Conservation (phyloP, 2,797 vertebrate genomes). For the Megalops cyprinoides region DNA sequence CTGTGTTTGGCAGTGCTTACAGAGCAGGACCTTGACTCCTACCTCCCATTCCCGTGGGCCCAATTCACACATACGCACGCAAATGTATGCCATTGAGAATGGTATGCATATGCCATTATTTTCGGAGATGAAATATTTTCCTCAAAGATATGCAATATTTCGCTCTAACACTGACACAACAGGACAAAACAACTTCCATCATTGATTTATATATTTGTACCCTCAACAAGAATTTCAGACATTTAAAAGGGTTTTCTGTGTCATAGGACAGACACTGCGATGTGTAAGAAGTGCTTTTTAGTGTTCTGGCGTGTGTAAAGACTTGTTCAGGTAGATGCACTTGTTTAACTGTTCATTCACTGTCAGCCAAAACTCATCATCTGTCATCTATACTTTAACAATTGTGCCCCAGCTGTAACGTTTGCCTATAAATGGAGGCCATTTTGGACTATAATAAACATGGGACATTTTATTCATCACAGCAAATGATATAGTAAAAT, state of each 20-base stretch:
- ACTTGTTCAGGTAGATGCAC: neutral
- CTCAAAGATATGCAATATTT: neutral
- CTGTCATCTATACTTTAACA: neutral
- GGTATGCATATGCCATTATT: neutral
- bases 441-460: no score
- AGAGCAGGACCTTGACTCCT: no score
- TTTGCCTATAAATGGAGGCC: no score
- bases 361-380: neutral
- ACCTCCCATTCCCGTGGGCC: neutral
- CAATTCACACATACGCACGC: neutral
- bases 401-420: no score
- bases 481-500: no score
- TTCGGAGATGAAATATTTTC: neutral
- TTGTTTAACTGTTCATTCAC: neutral
- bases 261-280: neutral
- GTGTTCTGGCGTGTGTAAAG: neutral
- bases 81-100: neutral
- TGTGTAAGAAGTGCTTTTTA: neutral
- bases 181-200: constrained; percentile 4
- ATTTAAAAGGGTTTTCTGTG: neutral
- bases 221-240: neutral
- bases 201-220: constrained; percentile 3
- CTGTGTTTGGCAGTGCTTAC: no score
- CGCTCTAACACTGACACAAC: constrained; percentile 1
- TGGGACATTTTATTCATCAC: no score